Base-by-base conservation (phyloP, 64 coral and sea anemone genomes). In the Stylophora pistillata region DNA sequence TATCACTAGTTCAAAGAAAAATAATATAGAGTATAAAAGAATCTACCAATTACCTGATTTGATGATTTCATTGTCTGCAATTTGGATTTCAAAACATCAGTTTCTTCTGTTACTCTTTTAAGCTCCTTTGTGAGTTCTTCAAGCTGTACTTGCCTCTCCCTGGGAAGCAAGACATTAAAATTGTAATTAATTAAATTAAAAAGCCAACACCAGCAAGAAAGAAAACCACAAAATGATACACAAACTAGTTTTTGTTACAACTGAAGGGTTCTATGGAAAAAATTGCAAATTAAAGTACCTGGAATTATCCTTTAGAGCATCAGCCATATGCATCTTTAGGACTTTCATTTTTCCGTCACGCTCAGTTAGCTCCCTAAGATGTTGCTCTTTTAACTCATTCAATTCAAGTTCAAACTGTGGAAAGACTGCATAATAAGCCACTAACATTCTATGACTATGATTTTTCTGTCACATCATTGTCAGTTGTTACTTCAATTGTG, bases 231-330 rank as follows among this genome's bases (percentile, higher is more conserved):
- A 21, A 4, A 64, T 64, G 17, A 64, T 64, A n/a, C 14, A 64
- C 4, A 17, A 64, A 64, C 5, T 21, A 64, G 61, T 15, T n/a
- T 56, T 47, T 47, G 37, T 47, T 47, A 7, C 3, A 47, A 2
- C 15, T 17, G 14, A 80, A 63, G 56, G 0, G 14, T 76, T 5
- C 2, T 26, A 68, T 33, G 30, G 5, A 16, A 75, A 14, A 52
- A 27, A 20, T n/a, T 10, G 16, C 30, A 65, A 32, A n/a, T 60
- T 9, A 47, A 47, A 47, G n/a, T 47, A 96, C 95, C 87, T 93
- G 79, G 95, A 96, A 30, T 96, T 96, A 86, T 96, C 95, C 74
- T 92, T 92, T 23, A 96, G 75, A 76, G 87, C 87, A 90, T 96
- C 95, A 9, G 95, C 95, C 95, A 96, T 96, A 14, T 86, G 88